Conservation (phyloP, 2,888 invertebrate species). For the Dryobota labecula region DNA sequence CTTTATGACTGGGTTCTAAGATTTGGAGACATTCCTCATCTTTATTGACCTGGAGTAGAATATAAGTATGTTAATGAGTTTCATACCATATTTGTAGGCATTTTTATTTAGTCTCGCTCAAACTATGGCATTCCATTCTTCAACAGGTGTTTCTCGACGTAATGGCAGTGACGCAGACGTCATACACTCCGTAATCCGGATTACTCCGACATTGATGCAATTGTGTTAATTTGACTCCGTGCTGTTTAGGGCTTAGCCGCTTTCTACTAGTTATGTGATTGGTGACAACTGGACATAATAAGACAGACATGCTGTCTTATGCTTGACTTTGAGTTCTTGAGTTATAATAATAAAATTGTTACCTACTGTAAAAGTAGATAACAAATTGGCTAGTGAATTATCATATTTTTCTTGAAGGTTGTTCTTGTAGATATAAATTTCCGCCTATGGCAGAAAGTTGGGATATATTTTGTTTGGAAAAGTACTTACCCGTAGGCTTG, state of each 20-base stretch:
- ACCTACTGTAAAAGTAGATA: neutral
- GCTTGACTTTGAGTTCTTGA: neutral
- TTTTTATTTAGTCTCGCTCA: neutral
- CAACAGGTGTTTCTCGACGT: conserved; percentile 31
- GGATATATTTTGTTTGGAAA: neutral
- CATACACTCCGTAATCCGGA: conserved; percentile 51
- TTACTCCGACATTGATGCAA: conserved; percentile 54
- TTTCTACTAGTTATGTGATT: conserved; percentile 52
- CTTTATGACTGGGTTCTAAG: neutral
- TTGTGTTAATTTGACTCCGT: conserved; percentile 42
- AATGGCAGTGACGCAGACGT: conserved; percentile 42
- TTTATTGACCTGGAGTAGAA: neutral
- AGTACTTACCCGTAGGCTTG: no score
- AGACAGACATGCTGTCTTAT: neutral
- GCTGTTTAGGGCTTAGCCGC: conserved; percentile 49
- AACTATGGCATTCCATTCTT: conserved; percentile 4
- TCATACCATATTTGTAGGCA: neutral
- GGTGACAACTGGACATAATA: conserved; percentile 13
- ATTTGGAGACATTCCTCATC: neutral
- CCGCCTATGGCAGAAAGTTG: neutral
- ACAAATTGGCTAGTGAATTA: neutral
- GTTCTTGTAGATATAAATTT: neutral
- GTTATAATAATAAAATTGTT: neutral
- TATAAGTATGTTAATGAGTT: neutral
- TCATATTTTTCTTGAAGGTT: neutral